Evolutionary conservation across 2,797 vertebrate genomes (phyloP).

Genomic region (Sebastes taczanowskii): DNA sequence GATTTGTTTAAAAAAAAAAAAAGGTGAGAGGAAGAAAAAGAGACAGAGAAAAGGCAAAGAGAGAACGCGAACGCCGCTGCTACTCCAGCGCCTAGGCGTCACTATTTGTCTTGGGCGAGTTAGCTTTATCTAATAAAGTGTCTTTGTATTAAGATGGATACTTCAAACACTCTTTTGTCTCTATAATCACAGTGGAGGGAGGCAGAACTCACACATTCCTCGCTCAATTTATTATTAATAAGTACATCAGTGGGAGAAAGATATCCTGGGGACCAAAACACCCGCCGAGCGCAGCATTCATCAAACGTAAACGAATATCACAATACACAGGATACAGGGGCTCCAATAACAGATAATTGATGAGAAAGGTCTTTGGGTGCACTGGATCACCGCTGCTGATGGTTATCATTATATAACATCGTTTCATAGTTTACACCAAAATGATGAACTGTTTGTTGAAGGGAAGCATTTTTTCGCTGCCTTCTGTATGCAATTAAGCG

Average conservation of each 20-base stretch:
- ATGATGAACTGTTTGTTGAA: slow-evolving; percentile 74
- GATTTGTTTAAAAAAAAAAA: slow-evolving; percentile 22
- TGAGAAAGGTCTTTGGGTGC: slow-evolving; percentile 81
- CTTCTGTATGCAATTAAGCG: slow-evolving; percentile 73
- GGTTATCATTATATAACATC: slow-evolving; percentile 79
- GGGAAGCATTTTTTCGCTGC: slow-evolving; percentile 54
- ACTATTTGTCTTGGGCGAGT: slow-evolving; percentile 86
- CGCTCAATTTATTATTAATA: slow-evolving; percentile 89
- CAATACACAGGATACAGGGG: slow-evolving; percentile 84
- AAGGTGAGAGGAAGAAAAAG: slow-evolving; percentile 48
- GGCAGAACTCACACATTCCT: slow-evolving; percentile 86
- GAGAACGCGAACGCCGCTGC: slow-evolving; percentile 62
- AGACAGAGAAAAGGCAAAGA: slow-evolving; percentile 36
- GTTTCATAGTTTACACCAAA: slow-evolving; percentile 70
- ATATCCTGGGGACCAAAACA: slow-evolving; percentile 85
- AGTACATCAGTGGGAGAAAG: slow-evolving; percentile 87
- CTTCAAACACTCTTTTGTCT: slow-evolving; percentile 85
- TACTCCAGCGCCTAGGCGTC: slow-evolving; percentile 62
- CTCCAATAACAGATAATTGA: slow-evolving; percentile 86
- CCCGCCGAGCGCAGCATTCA: slow-evolving; percentile 83
- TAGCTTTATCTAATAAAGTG: slow-evolving; percentile 89
- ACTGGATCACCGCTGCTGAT: slow-evolving; percentile 73
- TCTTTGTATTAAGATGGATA: slow-evolving; percentile 88
- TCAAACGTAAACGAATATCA: slow-evolving; percentile 87
- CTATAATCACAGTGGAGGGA: slow-evolving; percentile 86